A percentile compares a stretch with the other conserved stretches of the same genome.
phyloP scores from a whole-genome alignment of 2,113 vertebrate genomes.

The Pangasianodon gigas region DNA sequence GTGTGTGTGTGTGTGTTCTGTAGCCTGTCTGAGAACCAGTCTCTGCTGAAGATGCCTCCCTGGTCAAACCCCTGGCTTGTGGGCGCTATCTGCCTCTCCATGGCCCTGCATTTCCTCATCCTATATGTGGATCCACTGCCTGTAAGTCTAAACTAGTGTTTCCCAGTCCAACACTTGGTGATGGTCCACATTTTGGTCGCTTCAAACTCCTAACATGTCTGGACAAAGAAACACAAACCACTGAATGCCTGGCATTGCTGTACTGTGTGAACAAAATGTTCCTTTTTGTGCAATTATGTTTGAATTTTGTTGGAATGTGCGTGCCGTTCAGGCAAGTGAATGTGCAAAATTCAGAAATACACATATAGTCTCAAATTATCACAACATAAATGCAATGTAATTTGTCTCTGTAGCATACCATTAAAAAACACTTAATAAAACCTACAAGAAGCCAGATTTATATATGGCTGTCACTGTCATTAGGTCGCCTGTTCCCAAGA shows the following conservation, averaged over 20 bases:
- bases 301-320: not conserved
- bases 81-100: slow-evolving; percentile 78
- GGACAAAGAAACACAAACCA: not conserved
- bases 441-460: no score
- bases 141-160: slow-evolving; percentile 60
- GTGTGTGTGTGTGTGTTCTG: not conserved
- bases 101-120: slow-evolving; percentile 81
- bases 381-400: not conserved
- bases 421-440: not conserved
- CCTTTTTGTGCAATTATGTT: not conserved
- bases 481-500: no score
- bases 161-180: not conserved
- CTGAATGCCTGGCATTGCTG: not conserved
- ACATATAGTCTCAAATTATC: not conserved
- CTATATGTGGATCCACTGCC: slow-evolving; percentile 78
- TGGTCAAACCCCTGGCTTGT: slow-evolving; percentile 81
- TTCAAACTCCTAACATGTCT: not conserved
- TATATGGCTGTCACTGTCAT: no score
- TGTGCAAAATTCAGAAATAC: not conserved
- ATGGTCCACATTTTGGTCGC: not conserved
- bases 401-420: not conserved
- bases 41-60: slow-evolving; percentile 79
- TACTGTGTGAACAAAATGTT: not conserved
- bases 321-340: not conserved
- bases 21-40: slow-evolving; percentile 81